Percentiles rank a stretch among this genome's conserved stretches.
Evolutionary conservation across 2,113 vertebrate species (phyloP).

Genomic region (Emydura subglobosa): DNA sequence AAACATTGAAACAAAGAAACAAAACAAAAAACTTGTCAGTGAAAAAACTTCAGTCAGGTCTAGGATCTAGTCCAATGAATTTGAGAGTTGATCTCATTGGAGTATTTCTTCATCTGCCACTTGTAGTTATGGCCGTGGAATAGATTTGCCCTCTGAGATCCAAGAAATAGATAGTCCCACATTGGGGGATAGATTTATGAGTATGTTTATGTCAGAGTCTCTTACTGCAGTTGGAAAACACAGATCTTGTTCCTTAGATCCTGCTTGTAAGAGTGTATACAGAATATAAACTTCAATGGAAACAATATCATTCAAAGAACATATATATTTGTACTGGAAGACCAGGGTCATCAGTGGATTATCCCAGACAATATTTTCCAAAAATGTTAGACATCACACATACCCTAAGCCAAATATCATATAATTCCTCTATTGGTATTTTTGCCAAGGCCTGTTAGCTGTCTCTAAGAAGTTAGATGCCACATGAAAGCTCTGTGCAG

Average conservation of each 20-base stretch:
- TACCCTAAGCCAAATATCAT: fast-evolving
- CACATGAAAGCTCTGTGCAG: fast-evolving
- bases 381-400: background rate
- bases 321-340: background rate
- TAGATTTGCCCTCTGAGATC: background rate
- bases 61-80: background rate
- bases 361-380: background rate
- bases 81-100: background rate
- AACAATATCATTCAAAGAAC: background rate
- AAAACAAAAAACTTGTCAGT: background rate
- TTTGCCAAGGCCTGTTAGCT: background rate
- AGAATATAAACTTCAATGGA: background rate
- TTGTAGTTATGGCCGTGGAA: background rate
- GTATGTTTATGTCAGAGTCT: background rate
- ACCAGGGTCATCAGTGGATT: background rate
- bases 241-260: background rate
- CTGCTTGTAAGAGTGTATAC: background rate
- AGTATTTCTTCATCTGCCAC: background rate
- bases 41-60: background rate
- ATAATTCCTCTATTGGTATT: background rate
- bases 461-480: background rate
- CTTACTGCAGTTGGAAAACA: background rate
- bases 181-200: background rate
- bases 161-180: background rate
- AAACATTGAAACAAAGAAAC: background rate